Evolutionary conservation across 2,797 vertebrate genomes (phyloP).

Genomic region (Avahi laniger): DNA sequence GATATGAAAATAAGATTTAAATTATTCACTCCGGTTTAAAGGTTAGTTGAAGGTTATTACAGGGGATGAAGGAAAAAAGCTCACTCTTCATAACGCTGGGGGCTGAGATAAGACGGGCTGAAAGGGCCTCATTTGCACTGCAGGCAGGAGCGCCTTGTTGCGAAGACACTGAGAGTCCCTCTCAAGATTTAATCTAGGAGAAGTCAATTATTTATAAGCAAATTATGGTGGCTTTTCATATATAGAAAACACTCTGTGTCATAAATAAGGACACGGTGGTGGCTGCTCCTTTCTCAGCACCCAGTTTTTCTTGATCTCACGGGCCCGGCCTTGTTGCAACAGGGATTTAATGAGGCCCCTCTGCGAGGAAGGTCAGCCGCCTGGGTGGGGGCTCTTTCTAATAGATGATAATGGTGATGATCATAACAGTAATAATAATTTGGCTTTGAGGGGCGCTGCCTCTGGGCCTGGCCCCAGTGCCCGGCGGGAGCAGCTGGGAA

Average conservation of each 20-base stretch:
- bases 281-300: slow-evolving; percentile 69
- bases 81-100: slow-evolving; percentile 84
- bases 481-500: slow-evolving; percentile 56
- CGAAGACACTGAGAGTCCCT: slow-evolving; percentile 90
- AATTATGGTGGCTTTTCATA: slow-evolving; percentile 90
- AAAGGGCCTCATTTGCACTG: slow-evolving; percentile 93
- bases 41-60: slow-evolving; percentile 99
- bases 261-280: slow-evolving; percentile 85
- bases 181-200: slow-evolving; percentile 90
- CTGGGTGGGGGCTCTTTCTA: not conserved
- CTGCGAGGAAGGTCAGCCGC: not conserved
- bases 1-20: slow-evolving; percentile 99
- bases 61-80: slow-evolving; percentile 86
- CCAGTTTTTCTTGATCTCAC: slow-evolving; percentile 38
- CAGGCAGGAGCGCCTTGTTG: slow-evolving; percentile 86
- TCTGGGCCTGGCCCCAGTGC: slow-evolving; percentile 48
- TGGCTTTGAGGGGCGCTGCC: not conserved
- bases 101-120: slow-evolving; percentile 90
- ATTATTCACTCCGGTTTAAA: slow-evolving; percentile 98
- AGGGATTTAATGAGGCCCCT: slow-evolving; percentile 59
- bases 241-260: slow-evolving; percentile 85
- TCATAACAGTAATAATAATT: not conserved
- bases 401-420: not conserved
- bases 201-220: slow-evolving; percentile 97
- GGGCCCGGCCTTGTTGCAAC: slow-evolving; percentile 38